These are phyloP conservation scores for Magallana ariakensis DNA, from an alignment of 1,140 invertebrate species.

Conservation along the genomic window DNA sequence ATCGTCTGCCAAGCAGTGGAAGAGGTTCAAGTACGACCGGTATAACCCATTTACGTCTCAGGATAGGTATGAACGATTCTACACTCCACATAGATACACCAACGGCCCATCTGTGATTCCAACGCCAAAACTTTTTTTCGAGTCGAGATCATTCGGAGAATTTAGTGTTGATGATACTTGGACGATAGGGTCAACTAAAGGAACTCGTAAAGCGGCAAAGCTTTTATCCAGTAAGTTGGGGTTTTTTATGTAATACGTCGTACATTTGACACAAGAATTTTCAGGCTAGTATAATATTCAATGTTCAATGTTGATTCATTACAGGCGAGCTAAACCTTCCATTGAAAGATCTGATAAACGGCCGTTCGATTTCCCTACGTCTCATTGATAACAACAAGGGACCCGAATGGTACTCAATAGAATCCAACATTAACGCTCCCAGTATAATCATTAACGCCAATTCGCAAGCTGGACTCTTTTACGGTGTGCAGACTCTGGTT, in stretches of 20 bases:
- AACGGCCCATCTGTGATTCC: conserved; percentile 5
- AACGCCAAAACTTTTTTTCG: conserved; percentile 7
- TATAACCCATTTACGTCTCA: conserved; percentile 41
- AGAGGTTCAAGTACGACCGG: conserved; percentile 41
- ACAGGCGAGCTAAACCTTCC: conserved; percentile 6
- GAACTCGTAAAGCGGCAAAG: neutral
- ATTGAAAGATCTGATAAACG: neutral
- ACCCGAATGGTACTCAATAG: conserved; percentile 9
- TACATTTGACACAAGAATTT: too few relatives aligned
- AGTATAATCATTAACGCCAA: conserved; percentile 42
- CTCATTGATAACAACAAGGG: neutral
- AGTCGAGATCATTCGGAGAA: neutral
- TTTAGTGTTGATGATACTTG: neutral
- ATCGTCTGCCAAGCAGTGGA: conserved; percentile 41
- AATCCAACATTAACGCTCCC: conserved; percentile 13
- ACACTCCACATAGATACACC: neutral
- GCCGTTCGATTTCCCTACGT: conserved; percentile 4
- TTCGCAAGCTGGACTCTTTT: conserved; percentile 60
- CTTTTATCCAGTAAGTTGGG: neutral
- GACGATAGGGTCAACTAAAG: neutral
- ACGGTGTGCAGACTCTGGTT: conserved; percentile 66
- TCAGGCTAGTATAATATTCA: too few relatives aligned
- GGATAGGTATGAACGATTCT: conserved; percentile 29
- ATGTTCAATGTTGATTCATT: neutral
- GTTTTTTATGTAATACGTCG: too few relatives aligned